Percentiles rank a stretch among this genome's conserved stretches.
Evolutionary conservation across 2,113 vertebrate genomes (phyloP).

Genomic region (Pantherophis guttatus): DNA sequence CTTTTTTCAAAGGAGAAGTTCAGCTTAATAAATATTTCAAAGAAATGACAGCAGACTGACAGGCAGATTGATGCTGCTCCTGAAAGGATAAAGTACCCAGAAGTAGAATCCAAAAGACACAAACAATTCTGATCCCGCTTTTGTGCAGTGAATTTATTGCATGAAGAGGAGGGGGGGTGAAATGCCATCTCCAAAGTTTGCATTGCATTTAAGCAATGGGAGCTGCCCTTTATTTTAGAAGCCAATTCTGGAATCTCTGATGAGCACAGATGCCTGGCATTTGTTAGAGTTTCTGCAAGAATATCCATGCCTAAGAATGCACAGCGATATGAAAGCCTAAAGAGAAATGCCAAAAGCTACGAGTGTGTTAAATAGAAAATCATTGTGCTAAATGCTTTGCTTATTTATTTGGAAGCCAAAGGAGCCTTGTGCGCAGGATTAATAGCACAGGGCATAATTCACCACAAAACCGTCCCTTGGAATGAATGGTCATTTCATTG

Average conservation of each 20-base stretch:
- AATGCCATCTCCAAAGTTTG: background rate
- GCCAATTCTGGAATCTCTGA: background rate
- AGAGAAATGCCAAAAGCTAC: background rate
- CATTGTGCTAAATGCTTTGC: background rate
- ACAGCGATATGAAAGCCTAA: background rate
- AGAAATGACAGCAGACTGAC: background rate
- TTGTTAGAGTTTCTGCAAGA: background rate
- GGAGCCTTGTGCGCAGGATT: background rate
- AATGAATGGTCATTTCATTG: background rate
- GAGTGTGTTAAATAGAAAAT: background rate
- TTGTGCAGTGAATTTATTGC: background rate
- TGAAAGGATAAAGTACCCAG: background rate
- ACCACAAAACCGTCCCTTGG: background rate
- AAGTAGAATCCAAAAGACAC: background rate
- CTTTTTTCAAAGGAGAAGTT: background rate
- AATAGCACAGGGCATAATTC: background rate
- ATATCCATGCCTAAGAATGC: background rate
- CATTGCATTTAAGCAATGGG: background rate
- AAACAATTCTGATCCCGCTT: background rate
- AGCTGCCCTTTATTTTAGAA: background rate
- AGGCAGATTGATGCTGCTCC: background rate
- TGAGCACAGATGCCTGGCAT: background rate
- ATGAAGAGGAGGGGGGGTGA: background rate
- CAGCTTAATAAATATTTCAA: background rate
- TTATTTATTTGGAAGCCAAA: background rate